Conservation (phyloP, 2,888 invertebrate genomes). For the Eupithecia centaureata region DNA sequence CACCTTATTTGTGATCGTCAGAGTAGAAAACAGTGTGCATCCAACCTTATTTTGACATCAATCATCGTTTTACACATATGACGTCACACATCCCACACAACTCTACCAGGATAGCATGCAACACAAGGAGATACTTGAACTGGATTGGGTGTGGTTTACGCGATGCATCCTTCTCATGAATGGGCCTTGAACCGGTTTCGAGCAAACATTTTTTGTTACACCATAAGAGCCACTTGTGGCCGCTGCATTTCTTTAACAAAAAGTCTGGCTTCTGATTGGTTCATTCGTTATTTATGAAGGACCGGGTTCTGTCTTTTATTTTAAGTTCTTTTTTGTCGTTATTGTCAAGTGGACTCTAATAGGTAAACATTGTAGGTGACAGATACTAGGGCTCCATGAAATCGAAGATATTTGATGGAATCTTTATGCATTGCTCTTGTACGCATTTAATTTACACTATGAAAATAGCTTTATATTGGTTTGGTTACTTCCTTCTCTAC, state of each 20-base stretch:
- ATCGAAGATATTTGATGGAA: background rate
- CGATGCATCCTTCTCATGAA: slow-evolving; percentile 36
- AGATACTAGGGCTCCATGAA: slow-evolving; percentile 38
- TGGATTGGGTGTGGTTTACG: slow-evolving; percentile 48
- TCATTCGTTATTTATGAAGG: slow-evolving; percentile 33
- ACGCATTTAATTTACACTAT: too few species aligned
- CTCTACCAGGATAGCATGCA: slow-evolving; percentile 61
- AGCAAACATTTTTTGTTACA: slow-evolving; percentile 42
- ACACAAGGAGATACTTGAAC: slow-evolving; percentile 42
- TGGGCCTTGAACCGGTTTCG: slow-evolving; percentile 36
- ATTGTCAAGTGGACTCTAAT: slow-evolving; percentile 16
- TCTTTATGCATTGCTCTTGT: too few species aligned
- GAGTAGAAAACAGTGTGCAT: background rate
- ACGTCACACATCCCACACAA: slow-evolving; percentile 55
- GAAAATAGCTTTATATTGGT: background rate
- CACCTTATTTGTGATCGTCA: background rate
- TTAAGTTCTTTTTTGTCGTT: slow-evolving; percentile 25
- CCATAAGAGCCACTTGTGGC: slow-evolving; percentile 30
- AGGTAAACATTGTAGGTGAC: slow-evolving; percentile 37
- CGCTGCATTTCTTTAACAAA: slow-evolving; percentile 25
- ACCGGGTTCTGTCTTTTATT: slow-evolving; percentile 15
- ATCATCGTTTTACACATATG: slow-evolving; percentile 36
- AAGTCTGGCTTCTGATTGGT: slow-evolving; percentile 37
- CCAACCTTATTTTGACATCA: slow-evolving; percentile 9
- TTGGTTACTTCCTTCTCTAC: too few species aligned